Conservation (phyloP, 2,797 vertebrate genomes). For the Rachycentron canadum region DNA sequence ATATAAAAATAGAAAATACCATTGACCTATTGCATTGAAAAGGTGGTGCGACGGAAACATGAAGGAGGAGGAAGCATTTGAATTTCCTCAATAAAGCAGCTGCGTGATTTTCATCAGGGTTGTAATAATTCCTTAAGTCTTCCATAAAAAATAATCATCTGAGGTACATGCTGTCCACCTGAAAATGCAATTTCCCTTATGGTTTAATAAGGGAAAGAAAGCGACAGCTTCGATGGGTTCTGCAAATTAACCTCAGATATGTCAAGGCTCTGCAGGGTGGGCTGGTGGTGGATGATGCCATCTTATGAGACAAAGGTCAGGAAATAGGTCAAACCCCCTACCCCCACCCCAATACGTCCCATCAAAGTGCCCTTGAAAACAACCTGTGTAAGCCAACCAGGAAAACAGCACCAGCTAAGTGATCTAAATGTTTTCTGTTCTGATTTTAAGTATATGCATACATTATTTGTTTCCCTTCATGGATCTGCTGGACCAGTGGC, state of each 20-base stretch:
- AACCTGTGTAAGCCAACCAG: conserved; percentile 5
- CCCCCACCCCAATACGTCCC: neutral
- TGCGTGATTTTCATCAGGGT: neutral
- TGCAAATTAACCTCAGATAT: conserved; percentile 64
- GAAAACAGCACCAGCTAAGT: conserved; percentile 7
- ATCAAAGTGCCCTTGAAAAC: conserved; percentile 38
- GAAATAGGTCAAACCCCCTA: conserved; percentile 13
- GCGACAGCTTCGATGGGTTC: conserved; percentile 33
- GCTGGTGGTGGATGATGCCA: conserved; percentile 22
- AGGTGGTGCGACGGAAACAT: conserved; percentile 21
- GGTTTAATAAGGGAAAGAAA: conserved; percentile 62
- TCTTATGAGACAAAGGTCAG: conserved; percentile 42
- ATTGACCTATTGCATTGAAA: conserved; percentile 57
- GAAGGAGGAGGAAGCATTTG: conserved; percentile 22
- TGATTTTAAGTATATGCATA: conserved; percentile 26
- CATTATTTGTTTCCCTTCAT: conserved; percentile 54
- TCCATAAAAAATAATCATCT: conserved; percentile 34
- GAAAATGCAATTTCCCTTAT: conserved; percentile 72
- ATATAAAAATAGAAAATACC: conserved; percentile 76
- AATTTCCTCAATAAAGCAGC: conserved; percentile 11
- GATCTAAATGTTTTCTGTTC: conserved; percentile 9
- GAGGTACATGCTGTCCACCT: conserved; percentile 23
- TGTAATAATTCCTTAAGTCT: conserved; percentile 33
- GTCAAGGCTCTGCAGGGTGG: conserved; percentile 22
- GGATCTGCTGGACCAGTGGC: conserved; percentile 11